Conservation (phyloP, 2,888 invertebrate genomes). For the Chelonus formosanus region DNA sequence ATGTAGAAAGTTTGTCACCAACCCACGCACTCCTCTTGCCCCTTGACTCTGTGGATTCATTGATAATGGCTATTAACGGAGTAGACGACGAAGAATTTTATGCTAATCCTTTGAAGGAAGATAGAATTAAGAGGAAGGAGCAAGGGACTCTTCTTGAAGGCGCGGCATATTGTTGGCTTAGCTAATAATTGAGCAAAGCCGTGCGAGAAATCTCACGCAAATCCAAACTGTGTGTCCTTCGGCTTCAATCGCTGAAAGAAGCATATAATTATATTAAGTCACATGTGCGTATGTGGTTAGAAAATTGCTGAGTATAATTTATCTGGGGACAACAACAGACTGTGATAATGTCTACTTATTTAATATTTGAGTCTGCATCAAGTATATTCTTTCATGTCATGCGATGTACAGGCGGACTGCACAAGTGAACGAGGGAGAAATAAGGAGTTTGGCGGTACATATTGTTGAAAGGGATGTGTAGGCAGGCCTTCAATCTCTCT, state of each 20-base stretch:
- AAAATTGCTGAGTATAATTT: conserved; percentile 48
- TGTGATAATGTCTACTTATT: conserved; percentile 8
- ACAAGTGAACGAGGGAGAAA: conserved; percentile 32
- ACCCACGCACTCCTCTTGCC: conserved; percentile 29
- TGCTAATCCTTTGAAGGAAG: conserved; percentile 50
- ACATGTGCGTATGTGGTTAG: conserved; percentile 44
- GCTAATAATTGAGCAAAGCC: conserved; percentile 50
- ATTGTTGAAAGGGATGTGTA: conserved; percentile 35
- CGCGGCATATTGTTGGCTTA: conserved; percentile 51
- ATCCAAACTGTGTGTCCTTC: conserved; percentile 3
- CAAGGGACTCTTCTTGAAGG: conserved; percentile 34
- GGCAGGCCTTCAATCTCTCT: conserved; percentile 34
- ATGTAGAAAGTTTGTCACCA: conserved; percentile 25
- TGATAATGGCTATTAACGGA: conserved; percentile 43
- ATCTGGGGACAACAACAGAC: conserved; percentile 26
- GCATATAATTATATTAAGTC: conserved; percentile 50
- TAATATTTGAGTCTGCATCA: neutral
- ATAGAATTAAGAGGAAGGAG: neutral
- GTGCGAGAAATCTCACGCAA: conserved; percentile 14
- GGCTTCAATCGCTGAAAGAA: conserved; percentile 6
- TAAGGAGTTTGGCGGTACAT: conserved; percentile 33
- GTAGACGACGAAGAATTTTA: conserved; percentile 51
- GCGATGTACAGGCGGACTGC: conserved; percentile 12
- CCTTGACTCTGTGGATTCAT: neutral
- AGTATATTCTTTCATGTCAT: conserved; percentile 16